phyloP scores from a whole-genome alignment of 2,113 vertebrate genomes.

The Pterocles orientalis region DNA sequence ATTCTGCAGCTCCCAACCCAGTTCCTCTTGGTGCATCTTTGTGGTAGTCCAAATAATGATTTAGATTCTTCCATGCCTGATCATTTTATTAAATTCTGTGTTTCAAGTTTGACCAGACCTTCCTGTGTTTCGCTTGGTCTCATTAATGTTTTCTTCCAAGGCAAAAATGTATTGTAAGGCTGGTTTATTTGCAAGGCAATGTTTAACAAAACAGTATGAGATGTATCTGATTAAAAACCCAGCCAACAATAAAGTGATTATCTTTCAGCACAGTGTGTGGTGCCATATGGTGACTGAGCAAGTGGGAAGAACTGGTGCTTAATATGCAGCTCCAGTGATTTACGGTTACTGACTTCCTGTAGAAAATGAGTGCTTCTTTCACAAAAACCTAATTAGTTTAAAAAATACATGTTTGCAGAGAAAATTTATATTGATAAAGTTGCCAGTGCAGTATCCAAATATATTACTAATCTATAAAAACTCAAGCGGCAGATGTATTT shows the following conservation, averaged over 20 bases:
- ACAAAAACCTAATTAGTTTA: constrained; percentile 50
- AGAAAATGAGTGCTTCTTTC: constrained; percentile 62
- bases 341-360: constrained; percentile 46
- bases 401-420: constrained; percentile 4
- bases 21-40: not conserved
- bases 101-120: not conserved
- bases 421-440: constrained; percentile 27
- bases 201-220: constrained; percentile 58
- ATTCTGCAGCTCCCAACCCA: not conserved
- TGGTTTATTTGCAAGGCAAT: constrained; percentile 26
- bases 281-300: constrained; percentile 66
- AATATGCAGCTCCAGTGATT: constrained; percentile 57
- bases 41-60: not conserved
- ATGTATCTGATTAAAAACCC: constrained; percentile 61
- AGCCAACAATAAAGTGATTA: constrained; percentile 70
- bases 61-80: not conserved
- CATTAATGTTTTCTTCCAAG: constrained; percentile 10
- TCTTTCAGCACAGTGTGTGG: constrained; percentile 64
- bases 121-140: not conserved
- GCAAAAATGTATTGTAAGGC: not conserved
- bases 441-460: not conserved
- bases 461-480: constrained; percentile 20
- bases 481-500: not conserved
- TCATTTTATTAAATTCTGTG: not conserved
- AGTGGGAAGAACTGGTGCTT: constrained; percentile 57